These are phyloP conservation scores for Drosophila prosaltans DNA, from an alignment of 1,140 invertebrate species.

Conservation along the genomic window DNA sequence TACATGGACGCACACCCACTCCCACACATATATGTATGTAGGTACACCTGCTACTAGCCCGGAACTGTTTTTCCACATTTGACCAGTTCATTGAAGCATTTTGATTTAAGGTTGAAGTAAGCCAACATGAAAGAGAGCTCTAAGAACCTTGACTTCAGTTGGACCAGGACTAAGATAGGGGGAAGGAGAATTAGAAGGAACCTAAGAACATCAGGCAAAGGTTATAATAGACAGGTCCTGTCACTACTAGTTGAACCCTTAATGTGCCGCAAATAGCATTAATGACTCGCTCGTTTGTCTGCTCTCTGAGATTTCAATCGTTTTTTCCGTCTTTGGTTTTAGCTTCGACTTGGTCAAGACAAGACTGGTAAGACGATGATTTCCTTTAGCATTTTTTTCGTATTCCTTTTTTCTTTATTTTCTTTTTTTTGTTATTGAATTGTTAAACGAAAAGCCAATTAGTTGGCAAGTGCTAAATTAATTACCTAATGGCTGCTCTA, in stretches of 20 bases:
- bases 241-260: conserved; percentile 33
- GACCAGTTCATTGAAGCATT: conserved; percentile 73
- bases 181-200: not conserved
- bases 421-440: conserved; percentile 48
- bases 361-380: not conserved
- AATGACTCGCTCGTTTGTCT: conserved; percentile 60
- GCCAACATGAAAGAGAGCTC: conserved; percentile 16
- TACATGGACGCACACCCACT: not conserved
- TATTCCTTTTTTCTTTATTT: conserved; percentile 23
- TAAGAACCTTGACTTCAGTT: not conserved
- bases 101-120: conserved; percentile 47
- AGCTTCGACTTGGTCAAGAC: too few relatives aligned
- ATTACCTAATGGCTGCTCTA: conserved; percentile 71
- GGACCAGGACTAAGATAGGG: not conserved
- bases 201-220: not conserved
- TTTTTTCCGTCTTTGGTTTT: conserved; percentile 30
- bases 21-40: not conserved
- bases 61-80: conserved; percentile 53
- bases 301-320: conserved; percentile 2
- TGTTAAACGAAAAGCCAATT: conserved; percentile 76
- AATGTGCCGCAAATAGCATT: conserved; percentile 65
- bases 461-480: conserved; percentile 78
- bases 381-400: conserved; percentile 1
- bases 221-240: conserved; percentile 3
- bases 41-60: conserved; percentile 35